These are phyloP conservation scores for Syngnathus floridae DNA, from an alignment of 2,113 vertebrate species.

Conservation along the genomic window DNA sequence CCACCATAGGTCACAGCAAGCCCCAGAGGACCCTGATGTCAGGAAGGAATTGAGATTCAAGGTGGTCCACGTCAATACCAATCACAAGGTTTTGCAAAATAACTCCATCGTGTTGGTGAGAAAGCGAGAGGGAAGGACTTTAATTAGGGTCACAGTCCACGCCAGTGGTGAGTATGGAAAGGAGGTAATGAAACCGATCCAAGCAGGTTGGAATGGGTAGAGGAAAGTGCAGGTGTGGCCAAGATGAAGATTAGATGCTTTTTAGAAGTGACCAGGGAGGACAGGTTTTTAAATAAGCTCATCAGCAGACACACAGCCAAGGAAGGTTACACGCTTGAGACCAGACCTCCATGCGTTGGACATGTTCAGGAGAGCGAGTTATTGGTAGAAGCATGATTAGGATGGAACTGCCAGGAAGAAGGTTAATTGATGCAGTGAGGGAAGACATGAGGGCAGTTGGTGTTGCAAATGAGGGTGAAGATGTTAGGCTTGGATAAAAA, in stretches of 20 bases:
- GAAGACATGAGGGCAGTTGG: not conserved
- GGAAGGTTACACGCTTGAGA: not conserved
- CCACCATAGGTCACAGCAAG: conserved; percentile 84
- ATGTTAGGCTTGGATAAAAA: not conserved
- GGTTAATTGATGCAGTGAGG: not conserved
- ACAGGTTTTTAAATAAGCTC: not conserved
- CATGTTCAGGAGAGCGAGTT: not conserved
- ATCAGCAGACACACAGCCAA: not conserved
- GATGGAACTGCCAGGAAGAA: not conserved
- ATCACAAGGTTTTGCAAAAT: not conserved
- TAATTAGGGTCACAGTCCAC: not conserved
- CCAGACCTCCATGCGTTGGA: not conserved
- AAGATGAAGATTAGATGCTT: not conserved
- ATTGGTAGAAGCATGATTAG: not conserved
- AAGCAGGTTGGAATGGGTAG: not conserved
- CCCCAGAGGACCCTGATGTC: conserved; percentile 76
- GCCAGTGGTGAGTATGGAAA: not conserved
- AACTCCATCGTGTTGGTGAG: not conserved
- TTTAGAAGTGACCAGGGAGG: not conserved
- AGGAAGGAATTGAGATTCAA: not conserved
- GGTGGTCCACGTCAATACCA: not conserved
- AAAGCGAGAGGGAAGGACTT: too few species aligned
- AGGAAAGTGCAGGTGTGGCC: too few species aligned
- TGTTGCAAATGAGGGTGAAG: not conserved
- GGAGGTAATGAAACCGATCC: not conserved